Base-by-base conservation (phyloP, 2,888 invertebrate species). In the Hybos culiciformis region DNA sequence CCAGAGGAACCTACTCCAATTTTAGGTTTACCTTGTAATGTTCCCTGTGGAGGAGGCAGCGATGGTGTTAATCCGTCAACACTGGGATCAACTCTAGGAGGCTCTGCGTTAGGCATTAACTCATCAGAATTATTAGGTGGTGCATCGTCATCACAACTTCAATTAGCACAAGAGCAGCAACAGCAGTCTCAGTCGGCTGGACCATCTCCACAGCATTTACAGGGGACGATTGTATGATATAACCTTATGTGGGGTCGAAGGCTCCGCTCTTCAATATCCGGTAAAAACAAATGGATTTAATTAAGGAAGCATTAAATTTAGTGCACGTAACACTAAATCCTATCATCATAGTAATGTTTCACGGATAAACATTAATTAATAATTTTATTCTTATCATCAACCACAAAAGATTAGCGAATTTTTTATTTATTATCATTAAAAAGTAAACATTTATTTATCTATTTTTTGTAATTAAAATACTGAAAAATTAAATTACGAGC, bases 151-250 rank as follows among this genome's bases (percentile, higher is more conserved):
- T 75, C 78, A 0, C 74, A 79, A 4, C 78, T 79, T 54, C 73
- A 77, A 45, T 62, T 56, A 26, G 62, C 57, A 47, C 57, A 68
- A 9, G 51, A 52, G 40, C 51, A 53, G 39, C 55, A 63, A 11
- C 59, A 67, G 8, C 57, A 55, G 39, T 50, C 52, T 36, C 50
- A 50, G 46, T 58, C 70, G 24, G 67, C 69, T 43, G 45, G 58
- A 48, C 58, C 59, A 50, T 68, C 59, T 47, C 70, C 83, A 15
- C 83, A 83, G 61, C 82, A 83, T 59, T 70, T 86, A 48, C 87
- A 87, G 68, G 88, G 88, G 53, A 90, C 88, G 61, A 86, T 90
- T 69, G 88, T 90, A 85, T 90, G 86, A 88, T 87, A 87, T 75
- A 80, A 86, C 77, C 81, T 85, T 50, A 85, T 86, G 85, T 85